Percentiles rank a stretch among this genome's conserved stretches.
Evolutionary conservation across 2,113 vertebrate genomes (phyloP).

Genomic region (Chamaetylas fuelleborni): DNA sequence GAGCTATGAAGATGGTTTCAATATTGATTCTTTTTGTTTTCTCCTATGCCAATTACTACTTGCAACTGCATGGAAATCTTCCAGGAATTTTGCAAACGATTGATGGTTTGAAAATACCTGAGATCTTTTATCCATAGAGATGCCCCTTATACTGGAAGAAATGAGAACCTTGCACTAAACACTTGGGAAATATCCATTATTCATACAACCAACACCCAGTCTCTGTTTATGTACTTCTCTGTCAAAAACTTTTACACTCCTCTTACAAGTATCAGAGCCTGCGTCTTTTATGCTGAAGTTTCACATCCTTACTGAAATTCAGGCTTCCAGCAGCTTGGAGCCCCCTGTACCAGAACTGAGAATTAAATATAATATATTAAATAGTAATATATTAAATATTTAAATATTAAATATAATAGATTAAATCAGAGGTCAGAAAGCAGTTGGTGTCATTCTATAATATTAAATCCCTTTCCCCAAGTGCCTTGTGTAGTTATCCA

Average conservation of each 20-base stretch:
- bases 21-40: background rate
- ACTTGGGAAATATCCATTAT: background rate
- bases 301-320: background rate
- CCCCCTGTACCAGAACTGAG: background rate
- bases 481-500: background rate
- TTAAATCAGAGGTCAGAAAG: background rate
- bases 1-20: background rate
- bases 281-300: background rate
- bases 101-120: background rate
- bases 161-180: background rate
- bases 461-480: background rate
- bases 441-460: background rate
- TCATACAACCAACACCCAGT: background rate
- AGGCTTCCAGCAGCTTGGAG: background rate
- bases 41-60: background rate
- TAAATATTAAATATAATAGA: too few relatives aligned
- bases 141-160: background rate
- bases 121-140: background rate
- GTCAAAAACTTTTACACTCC: background rate
- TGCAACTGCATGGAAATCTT: background rate
- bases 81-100: background rate
- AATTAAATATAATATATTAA: background rate
- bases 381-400: too few relatives aligned
- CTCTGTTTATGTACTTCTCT: background rate
- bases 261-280: background rate